These are phyloP conservation scores for Caenorhabditis sp. DNA, from an alignment of 2,888 invertebrate genomes.

Conservation along the genomic window DNA sequence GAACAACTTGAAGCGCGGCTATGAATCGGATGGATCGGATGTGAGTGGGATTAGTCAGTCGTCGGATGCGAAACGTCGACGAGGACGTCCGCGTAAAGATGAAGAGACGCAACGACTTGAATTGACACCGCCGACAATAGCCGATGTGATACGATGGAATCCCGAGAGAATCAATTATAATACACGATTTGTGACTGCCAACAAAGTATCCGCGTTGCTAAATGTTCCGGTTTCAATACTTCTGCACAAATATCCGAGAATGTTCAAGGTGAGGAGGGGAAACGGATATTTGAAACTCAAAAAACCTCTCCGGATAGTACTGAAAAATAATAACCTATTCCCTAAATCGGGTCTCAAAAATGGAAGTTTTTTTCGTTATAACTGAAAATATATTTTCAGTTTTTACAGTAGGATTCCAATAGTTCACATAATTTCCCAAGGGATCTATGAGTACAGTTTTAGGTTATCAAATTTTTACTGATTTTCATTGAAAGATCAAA, in stretches of 20 bases:
- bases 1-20: slow-evolving; percentile 28
- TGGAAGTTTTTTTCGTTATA: no score
- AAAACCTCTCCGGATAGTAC: no score
- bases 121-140: slow-evolving; percentile 51
- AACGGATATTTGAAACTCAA: not conserved
- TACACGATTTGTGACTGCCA: slow-evolving; percentile 58
- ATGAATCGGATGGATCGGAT: slow-evolving; percentile 49
- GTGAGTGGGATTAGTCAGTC: slow-evolving; percentile 35
- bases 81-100: slow-evolving; percentile 46
- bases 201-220: slow-evolving; percentile 49
- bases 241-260: slow-evolving; percentile 60
- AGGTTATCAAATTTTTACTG: no score
- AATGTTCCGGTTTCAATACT: slow-evolving; percentile 48
- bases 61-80: slow-evolving; percentile 37
- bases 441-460: no score
- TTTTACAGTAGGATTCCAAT: no score
- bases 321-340: no score
- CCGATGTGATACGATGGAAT: slow-evolving; percentile 64
- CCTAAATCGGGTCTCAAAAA: no score
- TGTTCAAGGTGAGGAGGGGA: slow-evolving; percentile 49
- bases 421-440: no score
- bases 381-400: no score
- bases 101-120: slow-evolving; percentile 60
- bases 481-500: no score
- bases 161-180: slow-evolving; percentile 57